Base-by-base conservation (phyloP, 2,888 invertebrate genomes). In the Cataglyphis livida region DNA sequence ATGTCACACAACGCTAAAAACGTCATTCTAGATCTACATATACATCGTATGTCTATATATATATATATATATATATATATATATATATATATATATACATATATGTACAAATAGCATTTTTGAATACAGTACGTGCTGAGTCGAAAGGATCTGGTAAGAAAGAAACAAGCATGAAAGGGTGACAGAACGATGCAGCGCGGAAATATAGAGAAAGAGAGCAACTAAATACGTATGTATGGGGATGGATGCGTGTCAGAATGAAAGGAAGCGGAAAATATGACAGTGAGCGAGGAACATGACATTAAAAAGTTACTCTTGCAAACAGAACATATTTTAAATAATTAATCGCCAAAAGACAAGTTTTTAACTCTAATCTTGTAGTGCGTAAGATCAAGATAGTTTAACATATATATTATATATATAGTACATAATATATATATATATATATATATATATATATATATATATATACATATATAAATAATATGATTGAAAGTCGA, bases 271-370 rank as follows among this genome's bases (percentile, higher is more conserved):
- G 75, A 83, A 51, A 82, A 64, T 51, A 44, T 73, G 57, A 70
- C 57, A 54, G n/a, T 61, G 54, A 62, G 44, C 41, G 76, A 76
- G 65, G 76, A 82, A 71, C 57, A 78, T 62, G 65, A 84, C 83
- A 85, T 84, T 85, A 85, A 83, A 84, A 65, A 84, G 78, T 86
- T 85, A 85, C 89, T 66, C 66, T 87, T 87, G 86, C 87, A 88
- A 64, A 93, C 90, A 94, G 92, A 92, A 93, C 93, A 94, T 94
- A 94, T 94, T 94, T 94, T 94, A 94, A 93, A 93, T 94, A 94
- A 94, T 93, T 94, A 94, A 93, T 93, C 93, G 94, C 94, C 94
- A 94, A 94, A 94, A 87, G 89, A 90, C 91, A 93, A 93, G 91
- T 93, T 94, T 93, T 93, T 93, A 92, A 93, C 91, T 90, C 90